Evolutionary conservation across 2,888 invertebrate species (phyloP), one percentile per base, ranked within the genome.

Genomic region (Crocallis elinguaria): DNA sequence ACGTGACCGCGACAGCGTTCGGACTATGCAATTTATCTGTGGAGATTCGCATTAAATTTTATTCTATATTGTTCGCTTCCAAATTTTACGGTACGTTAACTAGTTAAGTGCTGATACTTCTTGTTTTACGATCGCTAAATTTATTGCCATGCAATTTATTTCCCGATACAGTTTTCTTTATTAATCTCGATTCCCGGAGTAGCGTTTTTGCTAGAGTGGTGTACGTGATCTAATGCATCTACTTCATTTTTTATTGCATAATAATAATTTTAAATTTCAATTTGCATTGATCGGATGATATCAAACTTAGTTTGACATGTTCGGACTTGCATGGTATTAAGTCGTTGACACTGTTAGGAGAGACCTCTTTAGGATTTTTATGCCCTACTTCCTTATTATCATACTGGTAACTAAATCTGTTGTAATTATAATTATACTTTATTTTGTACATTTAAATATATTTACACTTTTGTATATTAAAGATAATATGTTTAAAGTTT

Each of bases 51-150:
- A 45, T 32, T 57, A 64, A 64, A 74, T 72, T 73, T 71, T 68
- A 71, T 72, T 74, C 66, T 69, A 70, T 74, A 70, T 69, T 64
- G 61, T 62, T 55, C 48, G 65, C 64, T 66, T 57, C 69, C 49
- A 66, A 60, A 57, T 69, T 75, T 73, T 71, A 75, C 67, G 71
- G 66, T 63, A 71, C 69, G 66, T 69, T 74, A 69, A 67, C 53
- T 65, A 60, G 68, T 68, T 62, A 63, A 67, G 65, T 66, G 62
- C 64, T 61, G 63, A 70, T 72, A 67, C 67, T 66, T 70, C 70
- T 73, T 63, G 64, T 73, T 73, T 73, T 66, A 71, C 63, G 69
- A 66, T 62, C 52, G 43, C 42, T 55, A 42, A 52, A 58, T 56
- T 62, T 64, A 64, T 64, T 49, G 42, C 51, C 19, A 41, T 36